These are phyloP conservation scores for Aphaenogaster rudis DNA, from an alignment of 1,140 invertebrate species.

Conservation along the genomic window DNA sequence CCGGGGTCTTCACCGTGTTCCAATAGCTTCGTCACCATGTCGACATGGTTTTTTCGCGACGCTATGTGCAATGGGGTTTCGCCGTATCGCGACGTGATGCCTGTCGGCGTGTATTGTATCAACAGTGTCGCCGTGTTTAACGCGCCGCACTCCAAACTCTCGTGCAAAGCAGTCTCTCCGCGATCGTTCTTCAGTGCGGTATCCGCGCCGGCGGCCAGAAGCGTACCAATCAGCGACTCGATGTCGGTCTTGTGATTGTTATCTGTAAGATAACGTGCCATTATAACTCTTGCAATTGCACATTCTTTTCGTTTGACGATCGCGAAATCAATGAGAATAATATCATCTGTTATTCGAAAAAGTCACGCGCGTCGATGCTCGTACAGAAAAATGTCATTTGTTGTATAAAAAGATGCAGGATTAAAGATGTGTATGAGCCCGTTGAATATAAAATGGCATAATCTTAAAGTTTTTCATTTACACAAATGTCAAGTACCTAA, in stretches of 20 bases:
- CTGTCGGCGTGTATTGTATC: conserved; percentile 78
- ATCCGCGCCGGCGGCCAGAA: conserved; percentile 86
- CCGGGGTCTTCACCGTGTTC: conserved; percentile 82
- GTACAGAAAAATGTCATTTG: neutral
- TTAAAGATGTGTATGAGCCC: neutral
- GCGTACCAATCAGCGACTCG: conserved; percentile 81
- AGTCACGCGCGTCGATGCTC: neutral
- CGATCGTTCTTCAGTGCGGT: conserved; percentile 84
- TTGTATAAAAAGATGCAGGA: neutral
- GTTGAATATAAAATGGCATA: neutral
- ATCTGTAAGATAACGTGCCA: conserved; percentile 67
- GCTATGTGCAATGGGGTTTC: conserved; percentile 85
- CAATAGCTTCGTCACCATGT: conserved; percentile 80
- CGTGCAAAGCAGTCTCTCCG: conserved; percentile 86
- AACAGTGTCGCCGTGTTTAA: conserved; percentile 81
- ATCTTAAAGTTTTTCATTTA: too few relatives aligned
- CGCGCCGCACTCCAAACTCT: conserved; percentile 87
- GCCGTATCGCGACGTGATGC: conserved; percentile 81
- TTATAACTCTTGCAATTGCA: neutral
- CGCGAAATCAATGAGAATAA: neutral
- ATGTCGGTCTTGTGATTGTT: conserved; percentile 78
- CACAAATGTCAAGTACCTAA: neutral
- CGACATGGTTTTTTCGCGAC: conserved; percentile 82
- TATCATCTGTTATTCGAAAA: neutral
- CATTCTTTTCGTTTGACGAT: neutral